Percentiles rank a stretch among this genome's conserved stretches.
Evolutionary conservation across 2,888 invertebrate species (phyloP).

Genomic region (Drosophila affinis): DNA sequence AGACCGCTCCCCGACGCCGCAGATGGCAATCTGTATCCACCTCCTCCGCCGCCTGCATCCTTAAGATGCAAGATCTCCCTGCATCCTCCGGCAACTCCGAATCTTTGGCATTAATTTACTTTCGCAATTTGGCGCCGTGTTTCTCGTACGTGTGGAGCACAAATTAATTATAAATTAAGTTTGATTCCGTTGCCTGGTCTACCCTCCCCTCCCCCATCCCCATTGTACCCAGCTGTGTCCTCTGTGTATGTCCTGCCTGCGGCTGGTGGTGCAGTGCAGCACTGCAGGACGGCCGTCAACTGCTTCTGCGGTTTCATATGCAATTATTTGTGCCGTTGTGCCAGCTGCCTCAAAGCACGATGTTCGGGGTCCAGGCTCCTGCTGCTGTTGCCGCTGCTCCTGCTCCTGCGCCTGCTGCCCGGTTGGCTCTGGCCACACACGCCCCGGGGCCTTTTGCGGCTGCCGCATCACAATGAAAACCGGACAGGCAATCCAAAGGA

Average conservation of each 20-base stretch:
- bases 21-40: background rate
- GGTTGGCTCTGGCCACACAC: background rate
- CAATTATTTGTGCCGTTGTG: slow-evolving; percentile 69
- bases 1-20: no score
- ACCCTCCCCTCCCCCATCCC: background rate
- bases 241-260: slow-evolving; percentile 44
- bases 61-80: background rate
- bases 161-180: slow-evolving; percentile 70
- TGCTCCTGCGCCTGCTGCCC: background rate
- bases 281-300: slow-evolving; percentile 55
- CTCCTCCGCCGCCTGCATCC: background rate
- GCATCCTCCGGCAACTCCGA: slow-evolving; percentile 8
- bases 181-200: slow-evolving; percentile 39
- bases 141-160: slow-evolving; percentile 34
- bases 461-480: slow-evolving; percentile 28
- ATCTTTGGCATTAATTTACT: slow-evolving; percentile 38
- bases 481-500: slow-evolving; percentile 31
- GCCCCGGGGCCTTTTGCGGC: slow-evolving; percentile 21
- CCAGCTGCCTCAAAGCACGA: slow-evolving; percentile 11
- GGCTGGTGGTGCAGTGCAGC: slow-evolving; percentile 42
- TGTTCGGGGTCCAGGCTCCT: background rate
- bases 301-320: slow-evolving; percentile 75
- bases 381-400: no score
- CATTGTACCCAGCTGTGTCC: slow-evolving; percentile 4
- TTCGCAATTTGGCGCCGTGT: slow-evolving; percentile 26